Evolutionary conservation across 2,888 invertebrate genomes (phyloP).

Genomic region (Cephus pygmeus): DNA sequence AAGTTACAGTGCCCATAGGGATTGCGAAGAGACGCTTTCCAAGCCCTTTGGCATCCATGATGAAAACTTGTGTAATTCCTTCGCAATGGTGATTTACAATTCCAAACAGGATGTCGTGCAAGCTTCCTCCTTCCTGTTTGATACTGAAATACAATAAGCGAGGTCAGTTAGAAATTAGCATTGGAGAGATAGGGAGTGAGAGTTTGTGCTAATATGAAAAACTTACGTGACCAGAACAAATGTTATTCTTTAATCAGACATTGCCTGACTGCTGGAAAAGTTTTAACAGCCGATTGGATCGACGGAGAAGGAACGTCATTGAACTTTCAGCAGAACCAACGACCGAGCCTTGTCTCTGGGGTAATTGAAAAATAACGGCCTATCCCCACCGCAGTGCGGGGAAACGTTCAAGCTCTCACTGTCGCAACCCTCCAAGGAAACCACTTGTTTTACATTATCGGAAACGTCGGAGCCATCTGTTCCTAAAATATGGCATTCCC

Average conservation of each 20-base stretch:
- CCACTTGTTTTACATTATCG: neutral
- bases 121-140: too few species aligned
- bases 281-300: neutral
- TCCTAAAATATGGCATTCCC: neutral
- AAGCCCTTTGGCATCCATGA: neutral
- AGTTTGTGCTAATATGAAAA: neutral
- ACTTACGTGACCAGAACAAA: neutral
- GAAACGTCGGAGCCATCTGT: neutral
- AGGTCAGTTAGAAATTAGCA: neutral
- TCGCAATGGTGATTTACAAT: too few species aligned
- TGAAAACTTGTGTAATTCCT: neutral
- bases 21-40: neutral
- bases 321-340: neutral
- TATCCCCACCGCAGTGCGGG: neutral
- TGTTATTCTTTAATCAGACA: neutral
- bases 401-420: neutral
- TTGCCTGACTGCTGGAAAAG: neutral
- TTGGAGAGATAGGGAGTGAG: neutral
- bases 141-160: too few species aligned
- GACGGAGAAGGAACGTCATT: neutral
- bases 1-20: neutral
- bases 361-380: neutral
- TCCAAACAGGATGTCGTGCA: too few species aligned
- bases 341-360: neutral
- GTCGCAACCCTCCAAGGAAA: neutral